Percentiles rank a stretch among this genome's conserved stretches.
These are phyloP conservation scores for Enoplosus armatus DNA, from an alignment of 2,797 vertebrate genomes.

Conservation along the genomic window DNA sequence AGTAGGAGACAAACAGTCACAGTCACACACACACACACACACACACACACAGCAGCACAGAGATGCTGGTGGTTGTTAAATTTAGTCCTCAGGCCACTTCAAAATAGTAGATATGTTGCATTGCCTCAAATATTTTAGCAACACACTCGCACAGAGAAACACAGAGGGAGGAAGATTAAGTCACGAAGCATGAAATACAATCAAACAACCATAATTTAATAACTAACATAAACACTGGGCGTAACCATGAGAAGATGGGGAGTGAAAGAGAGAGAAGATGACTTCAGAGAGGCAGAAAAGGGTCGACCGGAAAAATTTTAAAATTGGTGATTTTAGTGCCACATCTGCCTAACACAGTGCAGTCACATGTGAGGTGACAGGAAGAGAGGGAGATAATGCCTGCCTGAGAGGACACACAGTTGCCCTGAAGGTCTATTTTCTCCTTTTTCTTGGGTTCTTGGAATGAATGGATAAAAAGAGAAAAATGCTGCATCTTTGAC, in stretches of 20 bases:
- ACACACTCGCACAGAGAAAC: constrained; percentile 7
- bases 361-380: constrained; percentile 56
- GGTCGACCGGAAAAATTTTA: not conserved
- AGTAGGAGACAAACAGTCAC: constrained; percentile 7
- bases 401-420: constrained; percentile 59
- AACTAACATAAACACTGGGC: constrained; percentile 27
- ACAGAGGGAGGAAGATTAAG: constrained; percentile 9
- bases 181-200: constrained; percentile 32
- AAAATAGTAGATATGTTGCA: constrained; percentile 38
- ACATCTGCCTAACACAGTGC: constrained; percentile 51
- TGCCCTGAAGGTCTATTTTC: constrained; percentile 50
- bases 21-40: not conserved
- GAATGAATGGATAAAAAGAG: constrained; percentile 45
- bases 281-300: constrained; percentile 18
- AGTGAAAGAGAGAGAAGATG: constrained; percentile 5
- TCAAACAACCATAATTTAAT: constrained; percentile 21
- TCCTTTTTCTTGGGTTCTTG: constrained; percentile 52
- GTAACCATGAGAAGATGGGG: not conserved
- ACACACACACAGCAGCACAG: constrained; percentile 6
- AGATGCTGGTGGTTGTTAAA: constrained; percentile 36
- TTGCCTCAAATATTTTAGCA: constrained; percentile 43
- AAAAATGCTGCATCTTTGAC: constrained; percentile 59
- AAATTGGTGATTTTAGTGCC: constrained; percentile 45
- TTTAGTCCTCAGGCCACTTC: constrained; percentile 41
- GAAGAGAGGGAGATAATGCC: constrained; percentile 37